phyloP scores from a whole-genome alignment of 2,113 vertebrate genomes.

The Cyanoramphus novaezelandiae region DNA sequence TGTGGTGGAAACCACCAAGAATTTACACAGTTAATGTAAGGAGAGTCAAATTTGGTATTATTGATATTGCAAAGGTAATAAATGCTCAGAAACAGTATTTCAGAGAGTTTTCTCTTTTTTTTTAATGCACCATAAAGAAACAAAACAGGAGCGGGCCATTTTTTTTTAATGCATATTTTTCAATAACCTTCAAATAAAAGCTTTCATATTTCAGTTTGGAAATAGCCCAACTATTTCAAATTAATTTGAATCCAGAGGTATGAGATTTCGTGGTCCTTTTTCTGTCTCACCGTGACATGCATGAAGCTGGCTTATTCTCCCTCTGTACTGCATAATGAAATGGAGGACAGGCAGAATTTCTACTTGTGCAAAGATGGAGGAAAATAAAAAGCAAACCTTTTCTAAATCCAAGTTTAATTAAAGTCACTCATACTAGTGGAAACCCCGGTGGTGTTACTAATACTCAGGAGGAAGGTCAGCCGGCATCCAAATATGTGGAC shows the following conservation, averaged over 20 bases:
- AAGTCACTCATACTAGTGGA: background rate
- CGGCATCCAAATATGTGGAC: background rate
- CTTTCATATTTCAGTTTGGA: background rate
- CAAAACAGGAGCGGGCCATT: background rate
- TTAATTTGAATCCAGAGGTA: background rate
- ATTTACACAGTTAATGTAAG: fast-evolving
- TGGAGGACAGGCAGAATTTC: background rate
- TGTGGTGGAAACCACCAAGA: background rate
- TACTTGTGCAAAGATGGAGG: background rate
- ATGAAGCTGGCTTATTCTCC: background rate
- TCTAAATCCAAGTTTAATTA: background rate
- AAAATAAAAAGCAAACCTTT: background rate
- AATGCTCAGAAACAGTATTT: background rate
- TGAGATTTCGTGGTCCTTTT: background rate
- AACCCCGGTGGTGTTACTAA: background rate
- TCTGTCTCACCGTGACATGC: background rate
- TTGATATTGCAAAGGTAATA: background rate
- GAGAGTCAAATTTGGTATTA: background rate
- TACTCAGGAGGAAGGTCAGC: background rate
- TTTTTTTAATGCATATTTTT: fast-evolving
- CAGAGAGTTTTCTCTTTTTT: background rate
- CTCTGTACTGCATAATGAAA: background rate
- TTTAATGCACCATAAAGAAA: background rate
- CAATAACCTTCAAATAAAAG: background rate
- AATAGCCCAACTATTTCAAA: background rate